These are phyloP conservation scores for Hippocampus mohnikei DNA, from an alignment of 2,113 vertebrate genomes.

Conservation along the genomic window DNA sequence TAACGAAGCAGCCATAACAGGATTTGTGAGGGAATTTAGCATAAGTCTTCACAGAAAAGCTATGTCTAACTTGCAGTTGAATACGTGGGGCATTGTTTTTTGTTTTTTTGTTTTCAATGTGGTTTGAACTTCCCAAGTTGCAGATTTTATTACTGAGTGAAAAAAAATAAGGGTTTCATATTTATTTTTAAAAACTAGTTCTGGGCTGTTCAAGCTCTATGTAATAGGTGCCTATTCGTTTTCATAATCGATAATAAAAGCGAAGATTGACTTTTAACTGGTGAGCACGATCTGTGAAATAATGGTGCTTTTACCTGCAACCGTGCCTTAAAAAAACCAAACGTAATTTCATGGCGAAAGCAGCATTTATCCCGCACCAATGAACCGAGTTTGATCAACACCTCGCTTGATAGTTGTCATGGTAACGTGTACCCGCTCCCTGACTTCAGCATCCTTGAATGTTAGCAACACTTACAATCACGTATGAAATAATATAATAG, in stretches of 20 bases:
- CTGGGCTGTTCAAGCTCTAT: slow-evolving; percentile 74
- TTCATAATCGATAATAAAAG: slow-evolving; percentile 76
- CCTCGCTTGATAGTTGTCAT: background rate
- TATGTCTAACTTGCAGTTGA: slow-evolving; percentile 29
- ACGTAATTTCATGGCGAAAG: no score
- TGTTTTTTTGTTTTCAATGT: slow-evolving; percentile 42
- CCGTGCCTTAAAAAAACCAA: background rate
- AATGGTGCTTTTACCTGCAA: background rate
- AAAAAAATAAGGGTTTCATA: slow-evolving; percentile 64
- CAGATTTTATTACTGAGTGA: slow-evolving; percentile 62
- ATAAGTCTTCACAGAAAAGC: slow-evolving; percentile 33
- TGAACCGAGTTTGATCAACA: background rate
- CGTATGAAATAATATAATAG: no score
- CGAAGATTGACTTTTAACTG: slow-evolving; percentile 64
- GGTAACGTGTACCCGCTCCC: background rate
- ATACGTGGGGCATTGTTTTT: slow-evolving; percentile 22
- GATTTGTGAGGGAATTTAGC: slow-evolving; percentile 22
- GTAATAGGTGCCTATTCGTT: slow-evolving; percentile 77
- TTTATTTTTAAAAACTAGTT: slow-evolving; percentile 65
- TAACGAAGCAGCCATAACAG: slow-evolving; percentile 35
- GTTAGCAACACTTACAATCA: background rate
- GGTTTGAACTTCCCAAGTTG: slow-evolving; percentile 61
- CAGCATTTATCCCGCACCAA: background rate
- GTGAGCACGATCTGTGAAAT: slow-evolving; percentile 8
- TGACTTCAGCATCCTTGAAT: background rate